Conservation (phyloP, 2,888 invertebrate species). For the Sclerodermus sp. region DNA sequence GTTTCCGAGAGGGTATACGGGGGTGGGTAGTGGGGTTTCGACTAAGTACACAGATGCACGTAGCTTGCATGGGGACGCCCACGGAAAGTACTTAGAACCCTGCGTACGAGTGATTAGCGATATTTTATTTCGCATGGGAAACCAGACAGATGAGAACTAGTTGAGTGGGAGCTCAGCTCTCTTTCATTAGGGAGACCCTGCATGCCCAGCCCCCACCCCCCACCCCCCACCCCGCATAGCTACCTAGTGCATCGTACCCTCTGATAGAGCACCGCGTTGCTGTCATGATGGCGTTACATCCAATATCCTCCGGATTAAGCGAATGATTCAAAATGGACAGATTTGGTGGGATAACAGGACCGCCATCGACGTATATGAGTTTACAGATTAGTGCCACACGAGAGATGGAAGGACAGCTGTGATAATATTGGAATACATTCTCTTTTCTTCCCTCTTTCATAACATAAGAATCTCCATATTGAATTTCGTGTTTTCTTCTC, state of each 20-base stretch:
- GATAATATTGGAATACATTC: too few relatives aligned
- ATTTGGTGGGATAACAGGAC: conserved; percentile 1
- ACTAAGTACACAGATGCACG: conserved; percentile 38
- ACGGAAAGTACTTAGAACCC: conserved; percentile 42
- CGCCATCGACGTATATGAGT: too few relatives aligned
- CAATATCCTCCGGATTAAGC: conserved; percentile 41
- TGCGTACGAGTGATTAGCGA: conserved; percentile 56
- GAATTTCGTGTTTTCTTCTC: too few relatives aligned
- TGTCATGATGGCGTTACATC: conserved; percentile 48
- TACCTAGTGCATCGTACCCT: conserved; percentile 4
- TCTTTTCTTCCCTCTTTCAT: too few relatives aligned
- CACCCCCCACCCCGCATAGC: conserved; percentile 16
- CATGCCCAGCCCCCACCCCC: conserved; percentile 23
- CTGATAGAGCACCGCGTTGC: conserved; percentile 6
- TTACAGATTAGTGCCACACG: too few relatives aligned
- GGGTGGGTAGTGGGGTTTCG: conserved; percentile 6
- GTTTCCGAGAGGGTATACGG: neutral
- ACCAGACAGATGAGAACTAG: conserved; percentile 57
- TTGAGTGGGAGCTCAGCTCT: conserved; percentile 57
- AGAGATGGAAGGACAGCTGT: too few relatives aligned
- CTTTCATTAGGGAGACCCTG: conserved; percentile 48
- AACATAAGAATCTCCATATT: too few relatives aligned
- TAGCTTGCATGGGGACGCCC: conserved; percentile 15
- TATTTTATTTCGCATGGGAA: conserved; percentile 59
- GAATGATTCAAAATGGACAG: conserved; percentile 37